Evolutionary conservation across 2,797 vertebrate species (phyloP), one percentile per base, ranked within the genome.

Genomic region (Onychomys leucogaster): DNA sequence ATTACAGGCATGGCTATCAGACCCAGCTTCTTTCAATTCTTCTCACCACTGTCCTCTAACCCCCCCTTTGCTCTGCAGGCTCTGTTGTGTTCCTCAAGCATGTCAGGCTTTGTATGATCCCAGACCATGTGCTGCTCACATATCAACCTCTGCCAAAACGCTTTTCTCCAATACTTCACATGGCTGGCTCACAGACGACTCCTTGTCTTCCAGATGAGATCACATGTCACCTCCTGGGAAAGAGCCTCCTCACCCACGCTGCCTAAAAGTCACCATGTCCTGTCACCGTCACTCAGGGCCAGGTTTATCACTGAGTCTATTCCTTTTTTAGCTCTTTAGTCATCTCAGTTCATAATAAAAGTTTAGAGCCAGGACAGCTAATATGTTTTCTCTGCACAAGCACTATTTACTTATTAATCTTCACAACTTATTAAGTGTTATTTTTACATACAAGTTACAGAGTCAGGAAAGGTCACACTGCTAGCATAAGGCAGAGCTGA

Each of bases 391-490:
- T 95, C 73, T 75, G 10, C 63, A 46, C 11, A 89, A 80, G 27
- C 16, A 94, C 25, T 93, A 1, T 63, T 83, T 77, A 93, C 19
- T 61, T 80, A 94, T 49, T 86, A 83, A 95, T 86, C 73, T 29
- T 82, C 59, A 93, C n/a, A 95, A 78, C 17, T 16, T 71, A 59
- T 63, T 81, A 92, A 52, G 13, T 52, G 80, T 69, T 89, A 80
- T 76, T 91, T 93, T 94, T 87, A 88, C 29, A 93, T 57, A 90
- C 23, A 96, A 87, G 93, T 88, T 6, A 95, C 16, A 94, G 75
- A 86, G 67, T 86, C 34, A 61, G 5, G n/a, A 96, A 96, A 91
- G 59, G 32, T 92, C 61, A 95, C 17, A 91, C 0, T 84, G 63
- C 6, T 69, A 83, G 52, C 21, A 7, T 37, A 73, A 1, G 8